A percentile compares a stretch with the other conserved stretches of the same genome.
Evolutionary conservation across 2,888 invertebrate species (phyloP).

Genomic region (Lycia hirtaria): DNA sequence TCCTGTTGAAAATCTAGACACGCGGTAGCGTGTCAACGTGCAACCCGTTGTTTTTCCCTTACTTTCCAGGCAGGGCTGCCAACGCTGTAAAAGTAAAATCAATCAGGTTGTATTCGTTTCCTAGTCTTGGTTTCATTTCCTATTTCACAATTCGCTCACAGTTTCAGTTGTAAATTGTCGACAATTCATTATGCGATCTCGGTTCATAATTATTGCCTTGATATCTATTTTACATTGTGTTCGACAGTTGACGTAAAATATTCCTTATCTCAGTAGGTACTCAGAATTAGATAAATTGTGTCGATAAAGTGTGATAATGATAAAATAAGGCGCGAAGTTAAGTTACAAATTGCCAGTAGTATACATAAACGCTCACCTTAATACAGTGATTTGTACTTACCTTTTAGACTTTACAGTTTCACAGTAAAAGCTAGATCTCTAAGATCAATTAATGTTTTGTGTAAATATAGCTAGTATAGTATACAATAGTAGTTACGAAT

Average conservation of each 20-base stretch:
- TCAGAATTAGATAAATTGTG: conserved; percentile 49
- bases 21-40: too few relatives aligned
- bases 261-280: conserved; percentile 51
- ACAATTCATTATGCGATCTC: conserved; percentile 41
- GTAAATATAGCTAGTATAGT: neutral
- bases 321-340: conserved; percentile 29
- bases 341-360: conserved; percentile 27
- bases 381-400: conserved; percentile 16
- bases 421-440: conserved; percentile 12
- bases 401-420: conserved; percentile 8
- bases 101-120: neutral
- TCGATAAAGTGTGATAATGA: conserved; percentile 29
- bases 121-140: conserved; percentile 44
- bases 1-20: too few relatives aligned
- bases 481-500: neutral
- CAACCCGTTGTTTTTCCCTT: too few relatives aligned
- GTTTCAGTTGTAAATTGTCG: conserved; percentile 45
- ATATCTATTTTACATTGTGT: conserved; percentile 44
- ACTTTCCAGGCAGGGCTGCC: too few relatives aligned
- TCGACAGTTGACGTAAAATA: conserved; percentile 45
- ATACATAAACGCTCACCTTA: conserved; percentile 25
- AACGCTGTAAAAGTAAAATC: too few relatives aligned
- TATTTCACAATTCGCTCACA: conserved; percentile 46
- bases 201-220: conserved; percentile 42
- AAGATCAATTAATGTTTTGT: conserved; percentile 3